Conservation (phyloP, 2,113 vertebrate species). For the Noctilio leporinus region DNA sequence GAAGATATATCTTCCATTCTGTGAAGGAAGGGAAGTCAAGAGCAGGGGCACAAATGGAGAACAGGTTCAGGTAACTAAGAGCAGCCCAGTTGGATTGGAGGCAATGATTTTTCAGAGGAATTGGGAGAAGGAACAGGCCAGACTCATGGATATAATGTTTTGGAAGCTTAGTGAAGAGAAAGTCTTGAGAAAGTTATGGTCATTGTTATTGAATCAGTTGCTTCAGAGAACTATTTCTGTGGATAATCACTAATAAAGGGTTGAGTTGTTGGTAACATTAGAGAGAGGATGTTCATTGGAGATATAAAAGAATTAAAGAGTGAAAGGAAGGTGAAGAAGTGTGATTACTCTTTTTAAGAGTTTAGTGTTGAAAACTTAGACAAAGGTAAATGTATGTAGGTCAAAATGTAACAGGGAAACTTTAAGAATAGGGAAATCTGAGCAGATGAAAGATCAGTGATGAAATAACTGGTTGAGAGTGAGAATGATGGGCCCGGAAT, state of each 20-base stretch:
- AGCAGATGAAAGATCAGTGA: neutral
- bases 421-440: neutral
- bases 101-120: neutral
- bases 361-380: neutral
- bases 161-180: neutral
- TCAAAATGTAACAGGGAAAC: neutral
- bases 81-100: neutral
- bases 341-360: neutral
- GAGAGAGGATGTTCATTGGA: neutral
- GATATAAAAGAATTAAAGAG: neutral
- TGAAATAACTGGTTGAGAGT: neutral
- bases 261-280: neutral
- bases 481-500: neutral
- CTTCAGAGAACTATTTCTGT: neutral
- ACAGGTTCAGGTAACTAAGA: neutral
- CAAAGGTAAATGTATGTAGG: neutral
- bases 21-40: neutral
- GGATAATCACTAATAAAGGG: neutral
- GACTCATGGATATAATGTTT: no score
- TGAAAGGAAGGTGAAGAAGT: neutral
- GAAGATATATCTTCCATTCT: neutral
- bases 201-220: neutral
- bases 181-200: neutral
- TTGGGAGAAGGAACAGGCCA: neutral
- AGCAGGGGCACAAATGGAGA: neutral